These are phyloP conservation scores for Drosophila gaucha DNA, from an alignment of 2,888 invertebrate species.

Conservation along the genomic window DNA sequence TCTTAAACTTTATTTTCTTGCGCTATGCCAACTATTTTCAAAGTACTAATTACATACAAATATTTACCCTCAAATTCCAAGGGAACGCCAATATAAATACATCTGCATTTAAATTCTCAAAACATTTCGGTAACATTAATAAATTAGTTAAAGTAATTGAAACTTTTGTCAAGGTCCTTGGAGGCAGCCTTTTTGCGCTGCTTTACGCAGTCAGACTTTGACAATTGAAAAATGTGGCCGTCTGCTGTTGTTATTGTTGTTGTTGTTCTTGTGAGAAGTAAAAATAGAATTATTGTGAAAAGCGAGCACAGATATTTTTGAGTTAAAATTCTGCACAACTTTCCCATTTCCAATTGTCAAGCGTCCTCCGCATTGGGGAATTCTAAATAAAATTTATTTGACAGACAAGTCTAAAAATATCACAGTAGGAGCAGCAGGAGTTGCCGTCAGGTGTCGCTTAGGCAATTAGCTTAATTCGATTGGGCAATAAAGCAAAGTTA, in stretches of 20 bases:
- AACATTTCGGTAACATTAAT: slow-evolving; percentile 56
- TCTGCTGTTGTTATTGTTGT: not conserved
- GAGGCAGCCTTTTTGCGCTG: not conserved
- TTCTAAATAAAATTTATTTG: slow-evolving; percentile 37
- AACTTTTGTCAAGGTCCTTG: slow-evolving; percentile 47
- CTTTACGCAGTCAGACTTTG: slow-evolving; percentile 8
- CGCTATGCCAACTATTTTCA: not conserved
- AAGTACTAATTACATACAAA: slow-evolving; percentile 9
- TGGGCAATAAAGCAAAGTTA: slow-evolving; percentile 61
- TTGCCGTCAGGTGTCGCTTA: slow-evolving; percentile 50
- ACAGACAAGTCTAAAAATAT: slow-evolving; percentile 17
- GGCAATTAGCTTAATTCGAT: slow-evolving; percentile 67
- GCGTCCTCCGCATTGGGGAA: slow-evolving; percentile 34
- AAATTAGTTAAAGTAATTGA: slow-evolving; percentile 66
- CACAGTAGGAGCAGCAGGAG: not conserved
- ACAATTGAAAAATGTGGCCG: slow-evolving; percentile 31
- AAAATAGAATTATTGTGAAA: slow-evolving; percentile 56
- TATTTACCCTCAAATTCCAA: not conserved
- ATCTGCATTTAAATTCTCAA: slow-evolving; percentile 22
- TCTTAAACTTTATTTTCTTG: not conserved
- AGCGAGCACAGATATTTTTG: slow-evolving; percentile 26
- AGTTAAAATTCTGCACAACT: not conserved
- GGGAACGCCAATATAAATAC: not conserved
- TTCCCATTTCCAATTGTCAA: slow-evolving; percentile 11
- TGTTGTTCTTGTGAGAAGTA: slow-evolving; percentile 14